Evolutionary conservation across 2,888 invertebrate genomes (phyloP).

Genomic region (Caenorhabditis panamensis): DNA sequence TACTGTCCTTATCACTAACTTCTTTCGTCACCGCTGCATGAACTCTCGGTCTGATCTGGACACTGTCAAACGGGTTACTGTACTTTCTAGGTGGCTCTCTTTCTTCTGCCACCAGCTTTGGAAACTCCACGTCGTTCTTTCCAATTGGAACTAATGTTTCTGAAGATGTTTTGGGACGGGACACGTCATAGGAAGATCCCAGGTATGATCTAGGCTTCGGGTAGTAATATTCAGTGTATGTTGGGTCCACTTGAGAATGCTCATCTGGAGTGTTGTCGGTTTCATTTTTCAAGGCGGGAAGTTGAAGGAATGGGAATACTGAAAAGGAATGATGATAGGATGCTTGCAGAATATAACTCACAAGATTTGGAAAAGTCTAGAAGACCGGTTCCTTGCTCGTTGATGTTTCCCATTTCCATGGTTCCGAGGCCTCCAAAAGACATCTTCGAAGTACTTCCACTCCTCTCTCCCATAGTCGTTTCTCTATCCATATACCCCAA

Average conservation of each 20-base stretch:
- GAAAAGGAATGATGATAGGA: slow-evolving; percentile 17
- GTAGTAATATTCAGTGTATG: slow-evolving; percentile 63
- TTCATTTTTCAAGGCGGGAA: slow-evolving; percentile 69
- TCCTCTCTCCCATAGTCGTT: slow-evolving; percentile 66
- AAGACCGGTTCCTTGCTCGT: slow-evolving; percentile 71
- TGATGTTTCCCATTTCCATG: slow-evolving; percentile 63
- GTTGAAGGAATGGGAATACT: slow-evolving; percentile 72
- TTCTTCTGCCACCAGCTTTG: slow-evolving; percentile 37
- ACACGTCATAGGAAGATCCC: slow-evolving; percentile 48
- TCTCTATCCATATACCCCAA: slow-evolving; percentile 74
- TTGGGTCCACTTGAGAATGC: slow-evolving; percentile 62
- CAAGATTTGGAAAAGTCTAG: slow-evolving; percentile 70
- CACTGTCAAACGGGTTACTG: slow-evolving; percentile 53
- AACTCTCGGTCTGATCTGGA: slow-evolving; percentile 41
- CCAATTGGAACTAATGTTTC: slow-evolving; percentile 14
- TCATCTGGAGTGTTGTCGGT: slow-evolving; percentile 42
- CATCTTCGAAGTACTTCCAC: slow-evolving; percentile 63
- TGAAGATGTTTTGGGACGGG: background rate
- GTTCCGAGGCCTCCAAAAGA: slow-evolving; percentile 61
- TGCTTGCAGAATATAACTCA: slow-evolving; percentile 29
- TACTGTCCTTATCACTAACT: slow-evolving; percentile 22
- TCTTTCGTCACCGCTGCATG: slow-evolving; percentile 46
- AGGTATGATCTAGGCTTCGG: slow-evolving; percentile 57
- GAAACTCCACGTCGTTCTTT: slow-evolving; percentile 46
- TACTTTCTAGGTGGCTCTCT: slow-evolving; percentile 17